These are phyloP conservation scores for Huso huso DNA, from an alignment of 2,797 vertebrate species.

Conservation along the genomic window DNA sequence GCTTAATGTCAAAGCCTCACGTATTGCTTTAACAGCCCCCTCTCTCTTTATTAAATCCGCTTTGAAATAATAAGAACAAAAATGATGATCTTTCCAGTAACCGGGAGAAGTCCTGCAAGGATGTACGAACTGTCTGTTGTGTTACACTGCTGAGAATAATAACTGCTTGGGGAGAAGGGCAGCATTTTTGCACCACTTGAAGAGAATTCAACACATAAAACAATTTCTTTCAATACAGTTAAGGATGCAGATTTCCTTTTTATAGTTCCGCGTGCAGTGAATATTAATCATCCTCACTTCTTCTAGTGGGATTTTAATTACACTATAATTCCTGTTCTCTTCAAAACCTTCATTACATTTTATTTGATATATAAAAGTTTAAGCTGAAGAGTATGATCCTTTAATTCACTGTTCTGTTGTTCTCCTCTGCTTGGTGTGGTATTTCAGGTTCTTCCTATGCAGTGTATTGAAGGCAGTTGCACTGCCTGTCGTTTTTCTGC, in stretches of 20 bases:
- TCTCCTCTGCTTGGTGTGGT: too few relatives aligned
- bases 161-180: slow-evolving; percentile 61
- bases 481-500: too few relatives aligned
- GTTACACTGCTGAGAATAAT: slow-evolving; percentile 77
- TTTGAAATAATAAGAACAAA: slow-evolving; percentile 57
- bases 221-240: not conserved
- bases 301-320: too few relatives aligned
- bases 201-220: not conserved
- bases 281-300: too few relatives aligned
- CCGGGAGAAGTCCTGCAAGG: slow-evolving; percentile 65
- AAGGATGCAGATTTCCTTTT: not conserved
- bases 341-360: slow-evolving; percentile 20
- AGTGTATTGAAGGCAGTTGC: too few relatives aligned
- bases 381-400: too few relatives aligned
- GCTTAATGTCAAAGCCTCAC: slow-evolving; percentile 89
- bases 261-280: too few relatives aligned
- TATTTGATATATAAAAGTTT: slow-evolving; percentile 27
- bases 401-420: too few relatives aligned
- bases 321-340: too few relatives aligned
- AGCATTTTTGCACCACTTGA: slow-evolving; percentile 25
- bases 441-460: too few relatives aligned
- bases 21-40: slow-evolving; percentile 81
- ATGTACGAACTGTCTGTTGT: slow-evolving; percentile 79
- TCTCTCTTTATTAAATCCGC: slow-evolving; percentile 74
- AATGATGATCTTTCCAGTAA: slow-evolving; percentile 77